Base-by-base conservation (phyloP, 2,888 invertebrate genomes). In the Tribolium freemani region DNA sequence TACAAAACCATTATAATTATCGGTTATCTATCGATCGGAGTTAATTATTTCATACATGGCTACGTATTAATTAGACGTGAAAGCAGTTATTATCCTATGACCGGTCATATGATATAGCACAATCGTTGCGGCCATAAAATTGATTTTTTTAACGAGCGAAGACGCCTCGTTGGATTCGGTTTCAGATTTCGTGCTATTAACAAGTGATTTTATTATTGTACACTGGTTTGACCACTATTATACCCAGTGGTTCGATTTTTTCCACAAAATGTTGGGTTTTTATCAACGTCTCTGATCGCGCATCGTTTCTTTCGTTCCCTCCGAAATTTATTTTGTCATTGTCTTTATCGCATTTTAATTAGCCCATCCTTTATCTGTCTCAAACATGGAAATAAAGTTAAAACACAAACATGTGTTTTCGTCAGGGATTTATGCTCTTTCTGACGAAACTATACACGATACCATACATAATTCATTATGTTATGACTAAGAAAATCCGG, bases 401-500 rank as follows among this genome's bases (percentile, higher is more conserved):
- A 72, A 73, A 72, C 69, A 69, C 58, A 71, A 78, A 77, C 79
- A 79, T 72, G 77, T 79, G 78, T 77, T 79, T 75, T 69, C 58
- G 64, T 44, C 67, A 38, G 56, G 68, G 75, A 77, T 77, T 75
- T 76, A 79, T 79, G 75, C 71, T 72, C 69, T 75, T 78, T 75
- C 73, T 72, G 75, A 78, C 74, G 68, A 76, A 70, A 73, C 74
- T 72, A 68, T 78, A 80, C 78, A 76, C 74, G 58, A 72, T 74
- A 69, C 63, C 75, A 80, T 80, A 77, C 79, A 80, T 80, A 78
- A 80, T 81, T 81, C 79, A 81, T 78, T 78, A 74, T 77, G 77
- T 80, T 80, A 77, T 79, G 80, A 80, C 80, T 78, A 76, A 76
- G 78, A 69, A 80, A 79, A 80, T 81, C 80, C 80, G 77, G 80